Percentiles rank a stretch among this genome's conserved stretches.
Evolutionary conservation across 2,888 invertebrate species (phyloP).

Genomic region (Achlya flavicornis): DNA sequence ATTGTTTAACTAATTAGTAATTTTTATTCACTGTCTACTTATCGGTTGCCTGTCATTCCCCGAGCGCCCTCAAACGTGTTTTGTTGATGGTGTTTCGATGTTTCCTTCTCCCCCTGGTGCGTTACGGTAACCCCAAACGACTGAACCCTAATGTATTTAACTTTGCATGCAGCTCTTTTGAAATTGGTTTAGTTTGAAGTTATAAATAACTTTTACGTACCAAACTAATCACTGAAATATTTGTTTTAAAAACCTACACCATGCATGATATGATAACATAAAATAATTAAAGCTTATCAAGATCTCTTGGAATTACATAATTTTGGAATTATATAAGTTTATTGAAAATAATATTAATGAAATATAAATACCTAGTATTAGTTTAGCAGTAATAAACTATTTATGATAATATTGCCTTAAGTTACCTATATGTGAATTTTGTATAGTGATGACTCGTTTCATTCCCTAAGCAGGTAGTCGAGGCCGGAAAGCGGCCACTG

Average conservation of each 20-base stretch:
- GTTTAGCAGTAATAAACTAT: too few relatives aligned
- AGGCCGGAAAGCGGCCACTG: slow-evolving; percentile 68
- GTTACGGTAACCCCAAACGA: slow-evolving; percentile 61
- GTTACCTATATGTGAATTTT: background rate
- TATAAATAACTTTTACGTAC: background rate
- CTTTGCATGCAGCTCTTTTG: slow-evolving; percentile 39
- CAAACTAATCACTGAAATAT: background rate
- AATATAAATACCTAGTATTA: too few relatives aligned
- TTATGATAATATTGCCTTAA: too few relatives aligned
- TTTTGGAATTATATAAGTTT: too few relatives aligned
- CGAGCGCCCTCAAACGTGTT: slow-evolving; percentile 49
- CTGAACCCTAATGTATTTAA: slow-evolving; percentile 56
- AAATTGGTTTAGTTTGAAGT: slow-evolving; percentile 19
- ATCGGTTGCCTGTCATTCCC: slow-evolving; percentile 38
- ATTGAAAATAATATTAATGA: too few relatives aligned
- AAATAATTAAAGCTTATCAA: too few relatives aligned
- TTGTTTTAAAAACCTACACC: too few relatives aligned
- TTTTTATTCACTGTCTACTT: slow-evolving; percentile 30
- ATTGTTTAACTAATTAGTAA: slow-evolving; percentile 32
- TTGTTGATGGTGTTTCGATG: slow-evolving; percentile 66
- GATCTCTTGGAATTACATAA: too few relatives aligned
- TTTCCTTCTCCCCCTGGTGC: slow-evolving; percentile 55
- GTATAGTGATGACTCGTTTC: slow-evolving; percentile 48
- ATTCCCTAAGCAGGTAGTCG: slow-evolving; percentile 72
- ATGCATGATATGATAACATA: too few relatives aligned